phyloP scores from a whole-genome alignment of 2,113 vertebrate genomes.

The Caranx ignobilis region DNA sequence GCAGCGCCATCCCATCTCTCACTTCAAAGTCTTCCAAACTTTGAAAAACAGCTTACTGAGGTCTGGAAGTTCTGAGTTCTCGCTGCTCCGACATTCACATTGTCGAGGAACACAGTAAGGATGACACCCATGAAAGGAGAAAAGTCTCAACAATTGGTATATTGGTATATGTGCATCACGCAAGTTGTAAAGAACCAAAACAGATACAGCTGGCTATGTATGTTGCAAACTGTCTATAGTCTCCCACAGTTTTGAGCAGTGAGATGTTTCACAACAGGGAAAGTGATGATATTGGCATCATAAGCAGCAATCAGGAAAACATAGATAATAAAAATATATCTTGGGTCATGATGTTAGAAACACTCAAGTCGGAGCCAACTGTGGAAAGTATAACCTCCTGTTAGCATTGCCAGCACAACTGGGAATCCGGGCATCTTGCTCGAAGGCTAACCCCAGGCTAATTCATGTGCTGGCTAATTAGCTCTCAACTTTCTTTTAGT shows the following conservation, averaged over 20 bases:
- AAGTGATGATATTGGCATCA: neutral
- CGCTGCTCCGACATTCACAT: constrained; percentile 31
- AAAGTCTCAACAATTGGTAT: neutral
- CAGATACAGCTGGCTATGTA: no score
- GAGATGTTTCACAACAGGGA: neutral
- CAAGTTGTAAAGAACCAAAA: neutral
- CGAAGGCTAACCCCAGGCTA: no score
- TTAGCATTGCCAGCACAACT: no score
- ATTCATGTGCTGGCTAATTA: no score
- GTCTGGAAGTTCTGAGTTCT: constrained; percentile 43
- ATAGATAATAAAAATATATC: constrained; percentile 11
- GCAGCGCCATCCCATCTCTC: constrained; percentile 36
- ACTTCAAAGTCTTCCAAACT: constrained; percentile 61
- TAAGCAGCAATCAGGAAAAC: neutral
- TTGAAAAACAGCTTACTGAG: constrained; percentile 51
- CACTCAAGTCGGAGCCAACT: neutral
- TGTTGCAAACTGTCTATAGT: neutral
- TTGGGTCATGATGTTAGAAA: neutral
- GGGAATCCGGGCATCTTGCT: no score
- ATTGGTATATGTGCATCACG: neutral
- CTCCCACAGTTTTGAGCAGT: neutral
- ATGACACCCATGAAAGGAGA: neutral
- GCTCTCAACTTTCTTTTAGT: no score
- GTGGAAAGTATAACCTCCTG: no score
- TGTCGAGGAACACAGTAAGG: constrained; percentile 1